Evolutionary conservation across 2,113 vertebrate genomes (phyloP).

Genomic region (Leucoraja erinaceus): DNA sequence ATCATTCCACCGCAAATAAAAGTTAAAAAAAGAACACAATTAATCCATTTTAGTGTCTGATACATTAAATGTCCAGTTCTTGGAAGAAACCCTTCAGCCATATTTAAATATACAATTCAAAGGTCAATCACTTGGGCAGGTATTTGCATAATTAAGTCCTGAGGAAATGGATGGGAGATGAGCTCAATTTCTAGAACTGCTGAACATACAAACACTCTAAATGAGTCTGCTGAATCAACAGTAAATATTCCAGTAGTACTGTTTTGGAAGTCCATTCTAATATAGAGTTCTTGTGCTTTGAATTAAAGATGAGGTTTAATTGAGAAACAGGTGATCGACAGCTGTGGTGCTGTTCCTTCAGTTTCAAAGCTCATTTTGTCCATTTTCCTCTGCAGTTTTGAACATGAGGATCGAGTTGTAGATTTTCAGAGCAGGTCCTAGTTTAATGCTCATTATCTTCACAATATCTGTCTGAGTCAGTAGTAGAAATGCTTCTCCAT

Average conservation of each 20-base stretch:
- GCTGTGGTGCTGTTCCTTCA: constrained; percentile 39
- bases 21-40: constrained; percentile 6
- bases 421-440: constrained; percentile 79
- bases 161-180: constrained; percentile 26
- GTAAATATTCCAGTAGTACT: constrained; percentile 50
- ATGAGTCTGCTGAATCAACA: constrained; percentile 51
- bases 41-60: constrained; percentile 30
- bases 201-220: constrained; percentile 56
- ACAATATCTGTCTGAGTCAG: constrained; percentile 81
- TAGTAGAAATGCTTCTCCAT: constrained; percentile 78
- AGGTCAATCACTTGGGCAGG: constrained; percentile 23
- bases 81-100: constrained; percentile 17
- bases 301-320: constrained; percentile 59
- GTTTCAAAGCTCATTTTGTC: constrained; percentile 74
- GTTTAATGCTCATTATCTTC: constrained; percentile 80
- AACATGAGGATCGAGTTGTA: constrained; percentile 85
- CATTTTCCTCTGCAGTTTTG: constrained; percentile 75
- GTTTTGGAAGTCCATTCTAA: constrained; percentile 53
- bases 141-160: constrained; percentile 37
- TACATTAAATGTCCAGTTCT: constrained; percentile 34
- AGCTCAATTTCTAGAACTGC: constrained; percentile 40
- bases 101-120: constrained; percentile 32
- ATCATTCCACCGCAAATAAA: constrained; percentile 14
- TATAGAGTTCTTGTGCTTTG: constrained; percentile 66
- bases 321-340: constrained; percentile 42